A percentile compares a stretch with the other conserved stretches of the same genome.
These are phyloP conservation scores for Sarcophilus harrisii DNA, from an alignment of 2,797 vertebrate species.

Conservation along the genomic window DNA sequence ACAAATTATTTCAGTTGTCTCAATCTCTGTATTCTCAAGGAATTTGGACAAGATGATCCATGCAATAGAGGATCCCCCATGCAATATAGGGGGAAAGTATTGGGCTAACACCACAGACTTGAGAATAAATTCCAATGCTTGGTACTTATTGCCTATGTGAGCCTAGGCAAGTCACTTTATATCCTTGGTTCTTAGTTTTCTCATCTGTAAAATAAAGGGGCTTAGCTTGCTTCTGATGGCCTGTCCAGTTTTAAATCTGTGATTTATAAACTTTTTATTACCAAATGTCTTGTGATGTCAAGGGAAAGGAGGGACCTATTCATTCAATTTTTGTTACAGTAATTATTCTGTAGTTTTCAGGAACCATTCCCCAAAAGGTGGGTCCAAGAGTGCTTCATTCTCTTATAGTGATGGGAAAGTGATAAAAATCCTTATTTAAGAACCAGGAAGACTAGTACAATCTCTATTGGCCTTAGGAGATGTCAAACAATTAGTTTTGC, in stretches of 20 bases:
- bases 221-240: neutral
- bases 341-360: neutral
- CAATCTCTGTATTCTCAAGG: conserved; percentile 40
- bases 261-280: neutral
- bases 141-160: neutral
- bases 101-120: neutral
- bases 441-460: neutral
- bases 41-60: neutral
- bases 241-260: neutral
- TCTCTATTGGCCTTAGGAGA: neutral
- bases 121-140: neutral
- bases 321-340: neutral
- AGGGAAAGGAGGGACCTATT: neutral
- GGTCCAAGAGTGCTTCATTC: neutral
- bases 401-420: neutral
- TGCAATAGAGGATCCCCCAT: too few relatives aligned
- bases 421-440: neutral
- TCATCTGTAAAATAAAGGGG: neutral
- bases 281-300: neutral
- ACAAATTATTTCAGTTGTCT: conserved; percentile 50
- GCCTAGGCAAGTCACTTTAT: neutral
- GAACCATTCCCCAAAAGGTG: neutral
- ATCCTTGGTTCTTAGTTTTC: neutral
- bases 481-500: neutral
- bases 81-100: neutral